Conservation (phyloP, 2,797 vertebrate genomes). For the Urosaurus nigricauda region DNA sequence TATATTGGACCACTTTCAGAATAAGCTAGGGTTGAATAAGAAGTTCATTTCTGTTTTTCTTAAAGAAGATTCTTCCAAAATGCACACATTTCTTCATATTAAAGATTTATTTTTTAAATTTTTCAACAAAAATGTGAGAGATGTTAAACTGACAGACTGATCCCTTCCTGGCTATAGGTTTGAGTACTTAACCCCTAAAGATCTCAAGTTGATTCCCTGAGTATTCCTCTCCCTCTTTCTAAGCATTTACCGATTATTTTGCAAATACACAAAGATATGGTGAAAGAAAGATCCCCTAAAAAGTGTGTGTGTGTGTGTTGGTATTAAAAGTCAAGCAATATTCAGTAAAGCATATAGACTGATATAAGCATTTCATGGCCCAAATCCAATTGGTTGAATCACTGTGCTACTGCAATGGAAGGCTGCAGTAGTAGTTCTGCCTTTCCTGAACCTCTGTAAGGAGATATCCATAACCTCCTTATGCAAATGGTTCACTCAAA, state of each 20-base stretch:
- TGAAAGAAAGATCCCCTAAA: background rate
- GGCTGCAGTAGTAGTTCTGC: too few relatives aligned
- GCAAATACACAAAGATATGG: background rate
- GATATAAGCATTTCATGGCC: background rate
- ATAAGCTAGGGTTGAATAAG: background rate
- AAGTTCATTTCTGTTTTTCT: background rate
- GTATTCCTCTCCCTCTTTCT: too few relatives aligned
- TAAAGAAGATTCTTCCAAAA: background rate
- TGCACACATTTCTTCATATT: background rate
- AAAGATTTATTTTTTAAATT: background rate
- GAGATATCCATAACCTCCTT: too few relatives aligned
- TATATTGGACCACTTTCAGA: background rate
- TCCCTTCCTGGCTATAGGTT: too few relatives aligned
- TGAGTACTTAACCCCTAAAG: too few relatives aligned
- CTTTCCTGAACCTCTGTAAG: too few relatives aligned
- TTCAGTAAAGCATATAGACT: background rate
- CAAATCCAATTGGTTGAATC: background rate
- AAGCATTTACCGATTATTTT: background rate
- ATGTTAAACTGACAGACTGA: too few relatives aligned
- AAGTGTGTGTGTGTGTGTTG: background rate
- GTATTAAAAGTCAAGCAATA: background rate
- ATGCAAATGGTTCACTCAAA: too few relatives aligned
- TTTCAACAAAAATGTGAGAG: too few relatives aligned
- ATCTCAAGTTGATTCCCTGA: too few relatives aligned
- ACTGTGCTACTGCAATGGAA: too few relatives aligned